A percentile compares a stretch with the other conserved stretches of the same genome.
These are phyloP conservation scores for Caenorhabditis briggsae DNA, from an alignment of 1,140 invertebrate species.

Conservation along the genomic window DNA sequence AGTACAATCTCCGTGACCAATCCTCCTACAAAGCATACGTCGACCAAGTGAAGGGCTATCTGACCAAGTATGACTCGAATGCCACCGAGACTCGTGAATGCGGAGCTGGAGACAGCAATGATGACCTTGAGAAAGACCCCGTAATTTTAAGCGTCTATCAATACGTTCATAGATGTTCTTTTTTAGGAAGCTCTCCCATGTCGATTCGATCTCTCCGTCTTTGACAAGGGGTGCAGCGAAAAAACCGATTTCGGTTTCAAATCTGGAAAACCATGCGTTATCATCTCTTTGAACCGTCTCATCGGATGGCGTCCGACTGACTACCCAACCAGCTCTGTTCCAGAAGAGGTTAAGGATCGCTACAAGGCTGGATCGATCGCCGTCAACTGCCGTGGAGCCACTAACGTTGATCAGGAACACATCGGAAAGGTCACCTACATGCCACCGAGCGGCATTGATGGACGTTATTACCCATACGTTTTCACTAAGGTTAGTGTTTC, in stretches of 20 bases:
- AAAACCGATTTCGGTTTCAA: constrained; percentile 73
- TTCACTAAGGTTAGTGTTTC: constrained; percentile 45
- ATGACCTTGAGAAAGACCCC: constrained; percentile 10
- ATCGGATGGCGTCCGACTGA: constrained; percentile 75
- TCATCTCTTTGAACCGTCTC: constrained; percentile 76
- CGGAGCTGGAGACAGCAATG: constrained; percentile 48
- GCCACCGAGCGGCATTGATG: constrained; percentile 73
- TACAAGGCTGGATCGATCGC: constrained; percentile 74
- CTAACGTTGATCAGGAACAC: constrained; percentile 73
- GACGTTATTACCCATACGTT: constrained; percentile 76
- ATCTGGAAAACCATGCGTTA: constrained; percentile 73
- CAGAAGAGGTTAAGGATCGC: constrained; percentile 70
- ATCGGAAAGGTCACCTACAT: constrained; percentile 72
- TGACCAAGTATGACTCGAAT: constrained; percentile 72
- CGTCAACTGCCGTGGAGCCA: constrained; percentile 74
- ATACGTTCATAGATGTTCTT: background rate
- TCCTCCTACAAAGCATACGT: constrained; percentile 64
- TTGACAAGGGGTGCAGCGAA: constrained; percentile 70
- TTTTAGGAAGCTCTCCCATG: constrained; percentile 69
- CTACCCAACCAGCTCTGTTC: constrained; percentile 68
- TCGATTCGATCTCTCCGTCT: constrained; percentile 69
- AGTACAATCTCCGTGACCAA: constrained; percentile 72
- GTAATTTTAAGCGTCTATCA: background rate
- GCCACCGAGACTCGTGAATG: constrained; percentile 71
- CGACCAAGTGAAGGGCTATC: constrained; percentile 70